Conservation (phyloP, 1,140 invertebrate species). For the Telenomus remus region DNA sequence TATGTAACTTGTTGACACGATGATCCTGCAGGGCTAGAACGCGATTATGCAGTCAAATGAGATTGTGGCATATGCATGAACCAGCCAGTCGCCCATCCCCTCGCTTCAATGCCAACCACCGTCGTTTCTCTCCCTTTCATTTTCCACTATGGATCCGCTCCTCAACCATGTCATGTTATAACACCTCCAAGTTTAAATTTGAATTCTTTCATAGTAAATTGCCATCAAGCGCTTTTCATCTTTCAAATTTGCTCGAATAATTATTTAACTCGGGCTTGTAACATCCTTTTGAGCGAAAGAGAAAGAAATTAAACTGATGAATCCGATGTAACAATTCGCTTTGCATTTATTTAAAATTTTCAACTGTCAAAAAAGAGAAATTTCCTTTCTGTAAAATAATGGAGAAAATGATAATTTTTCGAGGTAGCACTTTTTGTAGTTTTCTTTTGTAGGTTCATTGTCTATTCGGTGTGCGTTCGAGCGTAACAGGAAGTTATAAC, state of each 20-base stretch:
- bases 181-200: constrained; percentile 46
- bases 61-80: constrained; percentile 76
- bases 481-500: neutral
- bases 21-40: constrained; percentile 68
- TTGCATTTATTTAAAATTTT: too few relatives aligned
- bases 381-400: too few relatives aligned
- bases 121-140: constrained; percentile 48
- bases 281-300: too few relatives aligned
- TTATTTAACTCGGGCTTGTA: neutral
- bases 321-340: too few relatives aligned
- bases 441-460: too few relatives aligned
- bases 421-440: too few relatives aligned
- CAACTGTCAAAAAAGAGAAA: too few relatives aligned
- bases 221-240: constrained; percentile 7
- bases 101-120: constrained; percentile 37
- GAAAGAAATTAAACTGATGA: too few relatives aligned
- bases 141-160: constrained; percentile 52
- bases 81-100: constrained; percentile 55
- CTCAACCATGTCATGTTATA: constrained; percentile 48
- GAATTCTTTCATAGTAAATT: constrained; percentile 39
- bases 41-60: constrained; percentile 76
- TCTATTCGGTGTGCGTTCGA: too few relatives aligned
- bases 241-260: constrained; percentile 8
- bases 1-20: constrained; percentile 75
- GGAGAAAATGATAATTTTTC: too few relatives aligned